Evolutionary conservation across 2,888 invertebrate species (phyloP), one percentile per base, ranked within the genome.

Genomic region (Tipula unca): DNA sequence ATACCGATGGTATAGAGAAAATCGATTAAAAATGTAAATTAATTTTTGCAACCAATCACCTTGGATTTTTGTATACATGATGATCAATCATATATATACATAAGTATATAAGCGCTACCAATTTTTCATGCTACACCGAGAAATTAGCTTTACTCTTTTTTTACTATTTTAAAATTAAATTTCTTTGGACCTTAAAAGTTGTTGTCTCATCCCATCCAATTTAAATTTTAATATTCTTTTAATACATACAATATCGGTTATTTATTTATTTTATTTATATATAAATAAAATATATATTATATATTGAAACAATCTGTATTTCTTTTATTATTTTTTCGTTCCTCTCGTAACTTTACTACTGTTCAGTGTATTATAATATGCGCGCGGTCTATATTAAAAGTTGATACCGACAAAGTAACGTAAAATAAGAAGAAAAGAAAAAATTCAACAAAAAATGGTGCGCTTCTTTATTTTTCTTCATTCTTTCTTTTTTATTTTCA

Each of bases 201-300:
- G 85, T 85, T 48, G 48, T 85, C 85, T 85, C 85, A 85, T 85
- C 54, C 85, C 54, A 85, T 48, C 85, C 85, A 85, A 85, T 85
- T 85, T 85, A 48, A 85, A 85, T 85, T 84, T 84, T 36, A 84
- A 84, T 84, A 84, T 10, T 84, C 20, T 36, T 84, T 84, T 84
- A n/a, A 32, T 32, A 32, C 29, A 32, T 17, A 32, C 83, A 83
- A 83, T 83, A 83, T 83, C 32, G 83, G 29, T 83, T 84, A 36
- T 84, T 84, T 84, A 84, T 84, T 84, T 84, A 36, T 20, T 20
- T 84, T 84, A 36, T 84, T 20, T 84, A 39, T 20, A 35, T 35
- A 36, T 84, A 69, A 25, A 69, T 69, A 69, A 25, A 69, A 69
- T 48, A 29, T 84, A 69, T 84, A 13, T 29, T 32, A 35, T 84